Conservation (phyloP, 2,888 invertebrate genomes). For the Gastrophysa polygoni region DNA sequence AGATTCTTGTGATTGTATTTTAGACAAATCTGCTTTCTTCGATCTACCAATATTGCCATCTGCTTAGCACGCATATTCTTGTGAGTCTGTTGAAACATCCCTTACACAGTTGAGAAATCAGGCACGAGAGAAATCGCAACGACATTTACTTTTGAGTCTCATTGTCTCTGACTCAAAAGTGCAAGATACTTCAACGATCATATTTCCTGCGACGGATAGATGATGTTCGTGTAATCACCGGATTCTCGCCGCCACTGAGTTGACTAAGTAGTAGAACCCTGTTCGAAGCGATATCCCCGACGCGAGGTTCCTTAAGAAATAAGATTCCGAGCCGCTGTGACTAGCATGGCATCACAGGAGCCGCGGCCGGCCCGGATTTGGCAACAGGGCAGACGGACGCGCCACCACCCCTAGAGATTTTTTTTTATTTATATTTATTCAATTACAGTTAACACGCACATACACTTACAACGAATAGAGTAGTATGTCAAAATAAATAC, state of each 20-base stretch:
- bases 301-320: slow-evolving; percentile 18
- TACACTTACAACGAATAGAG: slow-evolving; percentile 51
- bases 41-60: too few relatives aligned
- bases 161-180: too few relatives aligned
- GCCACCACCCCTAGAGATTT: slow-evolving; percentile 42
- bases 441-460: slow-evolving; percentile 49
- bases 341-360: slow-evolving; percentile 53
- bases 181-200: too few relatives aligned
- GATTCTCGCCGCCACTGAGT: background rate
- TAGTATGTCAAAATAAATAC: slow-evolving; percentile 56
- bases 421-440: slow-evolving; percentile 40
- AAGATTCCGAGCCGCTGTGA: slow-evolving; percentile 49
- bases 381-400: slow-evolving; percentile 48
- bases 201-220: background rate
- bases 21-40: too few relatives aligned
- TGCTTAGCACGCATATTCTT: too few relatives aligned
- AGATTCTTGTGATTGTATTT: too few relatives aligned
- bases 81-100: too few relatives aligned
- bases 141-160: too few relatives aligned
- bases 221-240: background rate
- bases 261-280: background rate
- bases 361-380: slow-evolving; percentile 53
- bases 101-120: too few relatives aligned
- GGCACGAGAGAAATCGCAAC: too few relatives aligned
- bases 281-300: slow-evolving; percentile 19